Conservation (phyloP, 2,113 vertebrate species). For the Mus pahari region DNA sequence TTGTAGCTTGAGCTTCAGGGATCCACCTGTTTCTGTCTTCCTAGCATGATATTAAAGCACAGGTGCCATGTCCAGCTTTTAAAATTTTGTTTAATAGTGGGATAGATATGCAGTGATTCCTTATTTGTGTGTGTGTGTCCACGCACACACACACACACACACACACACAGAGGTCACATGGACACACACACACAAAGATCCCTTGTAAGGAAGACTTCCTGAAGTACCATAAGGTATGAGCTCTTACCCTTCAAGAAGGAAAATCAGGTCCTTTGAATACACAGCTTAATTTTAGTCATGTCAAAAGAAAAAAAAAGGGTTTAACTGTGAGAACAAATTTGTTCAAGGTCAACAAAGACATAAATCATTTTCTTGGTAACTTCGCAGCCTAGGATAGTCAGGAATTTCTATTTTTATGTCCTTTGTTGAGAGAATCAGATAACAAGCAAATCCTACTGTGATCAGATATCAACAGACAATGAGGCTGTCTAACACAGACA, state of each 20-base stretch:
- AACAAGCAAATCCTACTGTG: constrained; percentile 48
- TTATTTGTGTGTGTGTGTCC: not conserved
- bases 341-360: not conserved
- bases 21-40: not conserved
- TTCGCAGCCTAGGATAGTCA: not conserved
- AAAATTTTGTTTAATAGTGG: not conserved
- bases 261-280: not conserved
- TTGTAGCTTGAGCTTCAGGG: not conserved
- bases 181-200: not conserved
- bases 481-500: not conserved
- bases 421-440: constrained; percentile 72
- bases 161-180: too few species aligned
- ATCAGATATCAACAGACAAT: constrained; percentile 36
- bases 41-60: not conserved
- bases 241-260: not conserved
- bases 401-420: constrained; percentile 68
- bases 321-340: not conserved
- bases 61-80: not conserved
- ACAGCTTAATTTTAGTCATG: not conserved
- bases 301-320: not conserved
- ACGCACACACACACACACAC: too few species aligned
- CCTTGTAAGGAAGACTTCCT: not conserved
- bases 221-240: not conserved
- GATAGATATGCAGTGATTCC: not conserved
- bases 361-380: constrained; percentile 31